phyloP scores from a whole-genome alignment of 2,797 vertebrate species.

The Chaetophractus vellerosus region DNA sequence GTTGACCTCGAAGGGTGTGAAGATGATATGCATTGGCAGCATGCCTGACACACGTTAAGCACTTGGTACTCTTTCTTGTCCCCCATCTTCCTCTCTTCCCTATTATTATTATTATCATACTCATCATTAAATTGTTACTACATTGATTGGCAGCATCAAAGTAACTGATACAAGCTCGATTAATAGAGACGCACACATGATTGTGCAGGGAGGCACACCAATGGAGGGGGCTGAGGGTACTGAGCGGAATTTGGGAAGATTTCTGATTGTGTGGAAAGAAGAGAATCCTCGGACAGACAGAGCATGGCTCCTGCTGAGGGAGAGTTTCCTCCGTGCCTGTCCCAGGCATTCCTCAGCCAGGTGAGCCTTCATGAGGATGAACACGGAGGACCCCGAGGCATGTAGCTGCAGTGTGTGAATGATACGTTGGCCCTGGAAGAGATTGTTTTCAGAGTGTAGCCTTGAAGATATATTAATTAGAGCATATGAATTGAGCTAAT shows the following conservation, averaged over 20 bases:
- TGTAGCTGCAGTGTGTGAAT: neutral
- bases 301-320: neutral
- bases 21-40: neutral
- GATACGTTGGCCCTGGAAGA: neutral
- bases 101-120: neutral
- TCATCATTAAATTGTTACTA: neutral
- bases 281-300: neutral
- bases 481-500: neutral
- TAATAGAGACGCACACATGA: neutral
- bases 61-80: neutral
- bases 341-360: neutral
- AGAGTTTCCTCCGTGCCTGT: neutral
- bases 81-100: too few species aligned
- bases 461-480: neutral
- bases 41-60: too few species aligned
- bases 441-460: neutral
- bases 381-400: neutral
- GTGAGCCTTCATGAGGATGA: neutral
- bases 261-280: neutral
- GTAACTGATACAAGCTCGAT: neutral
- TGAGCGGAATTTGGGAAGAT: neutral
- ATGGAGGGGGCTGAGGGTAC: too few species aligned
- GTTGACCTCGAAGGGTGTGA: neutral
- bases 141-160: neutral
- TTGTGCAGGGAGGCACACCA: too few species aligned